Percentiles rank a stretch among this genome's conserved stretches.
These are phyloP conservation scores for Neoitamus cyanurus DNA, from an alignment of 2,888 invertebrate species.

Conservation along the genomic window DNA sequence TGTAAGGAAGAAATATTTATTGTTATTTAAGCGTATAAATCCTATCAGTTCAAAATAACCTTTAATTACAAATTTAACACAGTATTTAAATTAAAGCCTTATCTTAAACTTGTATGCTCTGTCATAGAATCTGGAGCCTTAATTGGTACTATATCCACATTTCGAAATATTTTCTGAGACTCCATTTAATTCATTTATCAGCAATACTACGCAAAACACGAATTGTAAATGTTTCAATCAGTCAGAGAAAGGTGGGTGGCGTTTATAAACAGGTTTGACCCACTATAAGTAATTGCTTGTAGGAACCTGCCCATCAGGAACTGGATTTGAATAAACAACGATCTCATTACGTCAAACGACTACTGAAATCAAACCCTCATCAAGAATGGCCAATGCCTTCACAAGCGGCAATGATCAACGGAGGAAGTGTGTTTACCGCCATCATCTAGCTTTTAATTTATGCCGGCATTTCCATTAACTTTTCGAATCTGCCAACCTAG, in stretches of 20 bases:
- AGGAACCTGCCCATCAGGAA: background rate
- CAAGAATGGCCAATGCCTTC: background rate
- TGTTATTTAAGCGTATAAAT: no score
- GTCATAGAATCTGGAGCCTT: no score
- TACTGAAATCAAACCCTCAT: background rate
- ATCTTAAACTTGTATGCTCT: no score
- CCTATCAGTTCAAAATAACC: no score
- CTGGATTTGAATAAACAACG: background rate
- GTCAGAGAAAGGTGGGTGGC: background rate
- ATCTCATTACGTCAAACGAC: background rate
- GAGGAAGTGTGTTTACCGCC: background rate
- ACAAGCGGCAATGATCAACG: background rate
- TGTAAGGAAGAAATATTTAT: no score
- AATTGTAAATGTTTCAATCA: background rate
- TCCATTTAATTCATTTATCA: background rate
- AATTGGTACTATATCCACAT: no score
- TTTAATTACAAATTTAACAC: no score
- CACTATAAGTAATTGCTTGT: background rate
- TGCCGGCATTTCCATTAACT: background rate
- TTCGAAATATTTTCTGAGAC: no score
- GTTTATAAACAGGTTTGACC: background rate
- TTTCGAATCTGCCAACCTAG: background rate
- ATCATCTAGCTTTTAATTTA: background rate
- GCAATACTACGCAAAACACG: background rate
- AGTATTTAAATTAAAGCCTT: no score